Percentiles rank a stretch among this genome's conserved stretches.
Evolutionary conservation across 2,797 vertebrate species (phyloP).

Genomic region (Melanotaenia parkinsoni): DNA sequence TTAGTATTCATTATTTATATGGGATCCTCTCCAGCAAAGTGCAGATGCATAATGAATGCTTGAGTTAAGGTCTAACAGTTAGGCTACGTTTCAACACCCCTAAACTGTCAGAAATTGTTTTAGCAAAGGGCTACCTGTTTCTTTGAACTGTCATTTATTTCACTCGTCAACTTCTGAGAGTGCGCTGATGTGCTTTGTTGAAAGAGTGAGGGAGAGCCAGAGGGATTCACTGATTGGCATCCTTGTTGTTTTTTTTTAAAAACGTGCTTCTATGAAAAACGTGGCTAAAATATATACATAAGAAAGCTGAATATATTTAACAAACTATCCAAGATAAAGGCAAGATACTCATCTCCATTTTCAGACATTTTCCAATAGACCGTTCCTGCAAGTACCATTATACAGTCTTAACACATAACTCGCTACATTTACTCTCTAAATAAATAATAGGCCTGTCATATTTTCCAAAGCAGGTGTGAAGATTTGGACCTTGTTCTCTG

Average conservation of each 20-base stretch:
- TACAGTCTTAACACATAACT: conserved; percentile 65
- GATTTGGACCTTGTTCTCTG: conserved; percentile 73
- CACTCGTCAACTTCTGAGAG: conserved; percentile 50
- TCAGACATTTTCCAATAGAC: conserved; percentile 29
- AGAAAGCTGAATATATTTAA: conserved; percentile 25
- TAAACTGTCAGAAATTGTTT: conserved; percentile 73
- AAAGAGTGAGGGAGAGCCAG: conserved; percentile 39
- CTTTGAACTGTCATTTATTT: conserved; percentile 71
- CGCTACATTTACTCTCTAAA: conserved; percentile 71
- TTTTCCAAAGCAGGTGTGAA: conserved; percentile 78
- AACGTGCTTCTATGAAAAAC: conserved; percentile 28
- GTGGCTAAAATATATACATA: conserved; percentile 27
- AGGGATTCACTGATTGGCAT: conserved; percentile 60
- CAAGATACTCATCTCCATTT: conserved; percentile 24
- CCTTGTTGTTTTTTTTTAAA: conserved; percentile 26
- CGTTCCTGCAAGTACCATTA: conserved; percentile 34
- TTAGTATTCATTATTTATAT: conserved; percentile 88
- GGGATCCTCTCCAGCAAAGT: conserved; percentile 82
- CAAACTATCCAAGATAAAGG: conserved; percentile 25
- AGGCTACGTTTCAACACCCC: conserved; percentile 75
- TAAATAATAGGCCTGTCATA: conserved; percentile 78
- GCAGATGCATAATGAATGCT: conserved; percentile 85
- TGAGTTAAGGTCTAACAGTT: conserved; percentile 82
- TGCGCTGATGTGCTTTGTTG: conserved; percentile 41
- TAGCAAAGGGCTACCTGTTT: conserved; percentile 55